Percentiles rank a stretch among this genome's conserved stretches.
Evolutionary conservation across 1,140 invertebrate genomes (phyloP).

Genomic region (Zaprionus nigranus): DNA sequence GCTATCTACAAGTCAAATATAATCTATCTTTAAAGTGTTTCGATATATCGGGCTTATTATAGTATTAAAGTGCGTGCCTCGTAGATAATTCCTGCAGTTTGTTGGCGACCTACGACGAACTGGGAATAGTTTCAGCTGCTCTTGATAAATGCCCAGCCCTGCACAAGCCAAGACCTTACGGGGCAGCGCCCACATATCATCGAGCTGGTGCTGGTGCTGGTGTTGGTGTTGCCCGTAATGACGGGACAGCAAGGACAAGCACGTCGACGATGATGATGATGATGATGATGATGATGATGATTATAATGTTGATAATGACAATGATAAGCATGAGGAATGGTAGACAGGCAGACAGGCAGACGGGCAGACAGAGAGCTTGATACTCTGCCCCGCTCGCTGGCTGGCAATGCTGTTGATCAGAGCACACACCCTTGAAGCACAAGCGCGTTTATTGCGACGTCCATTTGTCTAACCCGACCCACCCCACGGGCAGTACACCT

Average conservation of each 20-base stretch:
- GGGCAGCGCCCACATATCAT: conserved; percentile 68
- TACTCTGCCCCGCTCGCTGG: conserved; percentile 10
- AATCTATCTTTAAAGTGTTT: not conserved
- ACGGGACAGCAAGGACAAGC: conserved; percentile 31
- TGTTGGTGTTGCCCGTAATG: conserved; percentile 78
- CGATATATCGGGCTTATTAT: not conserved
- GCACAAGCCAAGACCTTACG: conserved; percentile 31
- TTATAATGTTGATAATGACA: conserved; percentile 10
- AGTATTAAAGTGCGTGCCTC: not conserved
- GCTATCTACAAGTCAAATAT: not conserved
- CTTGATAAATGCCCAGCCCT: conserved; percentile 57
- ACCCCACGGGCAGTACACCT: not conserved
- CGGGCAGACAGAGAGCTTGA: conserved; percentile 48
- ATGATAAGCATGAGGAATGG: not conserved
- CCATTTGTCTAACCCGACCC: conserved; percentile 65
- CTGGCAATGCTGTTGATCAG: conserved; percentile 67
- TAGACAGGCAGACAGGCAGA: conserved; percentile 9
- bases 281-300: conserved; percentile 6
- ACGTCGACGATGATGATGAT: conserved; percentile 3
- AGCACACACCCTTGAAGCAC: conserved; percentile 62
- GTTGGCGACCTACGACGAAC: conserved; percentile 11
- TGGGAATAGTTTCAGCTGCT: conserved; percentile 12
- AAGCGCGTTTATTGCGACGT: conserved; percentile 52
- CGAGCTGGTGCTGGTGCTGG: conserved; percentile 36
- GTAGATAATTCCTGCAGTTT: not conserved